Conservation (phyloP, 2,888 invertebrate genomes). For the Agriopis aurantiaria region DNA sequence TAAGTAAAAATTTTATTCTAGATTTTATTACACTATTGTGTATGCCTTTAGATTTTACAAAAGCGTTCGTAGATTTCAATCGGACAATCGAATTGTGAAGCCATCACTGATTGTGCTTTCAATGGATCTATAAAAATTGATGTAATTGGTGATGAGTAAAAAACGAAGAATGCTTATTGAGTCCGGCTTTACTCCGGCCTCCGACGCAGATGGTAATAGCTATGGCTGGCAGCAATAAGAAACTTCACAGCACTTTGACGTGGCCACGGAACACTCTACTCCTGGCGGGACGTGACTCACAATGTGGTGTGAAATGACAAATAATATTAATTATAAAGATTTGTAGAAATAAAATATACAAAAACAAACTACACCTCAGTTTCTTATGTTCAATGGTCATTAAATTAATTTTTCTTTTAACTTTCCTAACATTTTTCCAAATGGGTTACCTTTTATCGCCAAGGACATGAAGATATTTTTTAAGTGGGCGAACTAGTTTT, state of each 20-base stretch:
- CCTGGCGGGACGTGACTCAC: neutral
- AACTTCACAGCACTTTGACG: neutral
- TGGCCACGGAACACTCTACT: too few species aligned
- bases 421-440: neutral
- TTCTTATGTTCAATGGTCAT: neutral
- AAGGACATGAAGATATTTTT: conserved; percentile 40
- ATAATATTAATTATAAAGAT: neutral
- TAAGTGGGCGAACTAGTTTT: conserved; percentile 68
- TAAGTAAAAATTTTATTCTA: too few species aligned
- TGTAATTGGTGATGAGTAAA: conserved; percentile 75
- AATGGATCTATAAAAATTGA: conserved; percentile 75
- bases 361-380: neutral
- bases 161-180: conserved; percentile 71
- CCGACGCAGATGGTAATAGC: conserved; percentile 19
- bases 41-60: conserved; percentile 61
- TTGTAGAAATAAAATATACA: neutral
- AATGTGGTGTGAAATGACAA: conserved; percentile 4
- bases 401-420: neutral
- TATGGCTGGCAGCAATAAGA: neutral
- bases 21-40: neutral
- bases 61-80: conserved; percentile 59
- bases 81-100: conserved; percentile 70
- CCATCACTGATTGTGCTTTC: conserved; percentile 72
- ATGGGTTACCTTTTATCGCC: conserved; percentile 28
- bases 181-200: conserved; percentile 52